Conservation (phyloP, 2,113 vertebrate species). For the Gambusia affinis region DNA sequence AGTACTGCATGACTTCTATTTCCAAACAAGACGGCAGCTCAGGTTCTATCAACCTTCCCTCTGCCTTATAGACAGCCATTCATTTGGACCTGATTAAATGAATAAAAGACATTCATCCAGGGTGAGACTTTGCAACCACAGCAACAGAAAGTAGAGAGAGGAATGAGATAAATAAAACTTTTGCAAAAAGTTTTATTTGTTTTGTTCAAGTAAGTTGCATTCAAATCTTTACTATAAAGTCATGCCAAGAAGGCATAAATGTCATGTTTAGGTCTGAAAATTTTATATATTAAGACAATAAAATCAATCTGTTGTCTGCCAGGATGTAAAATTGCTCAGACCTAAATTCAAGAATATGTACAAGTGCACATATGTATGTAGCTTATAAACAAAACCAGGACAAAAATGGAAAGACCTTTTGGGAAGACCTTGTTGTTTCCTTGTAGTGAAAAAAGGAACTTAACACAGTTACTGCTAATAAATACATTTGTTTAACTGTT, state of each 20-base stretch:
- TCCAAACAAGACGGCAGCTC: conserved; percentile 44
- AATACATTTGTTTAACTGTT: neutral
- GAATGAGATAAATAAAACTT: conserved; percentile 5
- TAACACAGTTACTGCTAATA: neutral
- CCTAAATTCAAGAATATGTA: too few relatives aligned
- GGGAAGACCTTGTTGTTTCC: neutral
- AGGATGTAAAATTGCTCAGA: too few relatives aligned
- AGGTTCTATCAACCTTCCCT: conserved; percentile 28
- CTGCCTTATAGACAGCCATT: conserved; percentile 27
- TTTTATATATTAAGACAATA: neutral
- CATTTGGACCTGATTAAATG: conserved; percentile 62
- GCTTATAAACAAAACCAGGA: neutral
- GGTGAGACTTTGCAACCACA: conserved; percentile 29
- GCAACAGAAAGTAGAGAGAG: conserved; percentile 5
- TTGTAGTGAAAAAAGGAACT: neutral
- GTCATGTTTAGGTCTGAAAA: neutral
- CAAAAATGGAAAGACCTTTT: neutral
- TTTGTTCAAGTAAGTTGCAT: conserved; percentile 2
- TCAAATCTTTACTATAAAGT: conserved; percentile 9
- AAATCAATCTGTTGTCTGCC: neutral
- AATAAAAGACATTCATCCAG: conserved; percentile 46
- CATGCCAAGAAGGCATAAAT: neutral
- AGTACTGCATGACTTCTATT: conserved; percentile 44
- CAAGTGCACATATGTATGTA: neutral
- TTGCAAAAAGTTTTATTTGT: neutral